phyloP scores from a whole-genome alignment of 2,113 vertebrate species.

The Tachycineta bicolor region DNA sequence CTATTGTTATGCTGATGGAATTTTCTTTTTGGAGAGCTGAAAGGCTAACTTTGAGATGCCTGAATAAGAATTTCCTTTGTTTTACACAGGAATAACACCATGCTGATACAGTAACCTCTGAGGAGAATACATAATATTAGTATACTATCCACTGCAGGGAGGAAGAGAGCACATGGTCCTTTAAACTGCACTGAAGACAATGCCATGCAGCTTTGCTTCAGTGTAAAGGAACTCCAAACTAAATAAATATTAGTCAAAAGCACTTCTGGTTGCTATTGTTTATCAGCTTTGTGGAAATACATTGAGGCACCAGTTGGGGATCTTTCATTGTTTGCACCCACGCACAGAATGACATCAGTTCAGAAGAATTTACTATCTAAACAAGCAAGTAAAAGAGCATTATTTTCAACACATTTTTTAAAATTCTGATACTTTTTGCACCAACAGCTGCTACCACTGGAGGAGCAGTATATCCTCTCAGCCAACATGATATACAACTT shows the following conservation, averaged over 20 bases:
- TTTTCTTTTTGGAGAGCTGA: not conserved
- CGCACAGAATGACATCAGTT: conserved; percentile 42
- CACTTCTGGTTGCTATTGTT: conserved; percentile 52
- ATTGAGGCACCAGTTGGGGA: conserved; percentile 48
- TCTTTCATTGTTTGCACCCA: conserved; percentile 49
- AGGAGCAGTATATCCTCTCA: not conserved
- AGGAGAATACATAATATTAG: not conserved
- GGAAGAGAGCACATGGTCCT: not conserved
- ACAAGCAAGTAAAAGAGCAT: conserved; percentile 29
- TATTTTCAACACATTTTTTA: conserved; percentile 24
- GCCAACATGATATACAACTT: not conserved
- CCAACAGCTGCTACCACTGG: not conserved
- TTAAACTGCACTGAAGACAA: conserved; percentile 14
- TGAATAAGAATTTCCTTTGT: not conserved
- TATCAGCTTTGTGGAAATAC: conserved; percentile 39
- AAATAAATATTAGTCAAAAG: conserved; percentile 45
- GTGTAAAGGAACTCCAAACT: conserved; percentile 34
- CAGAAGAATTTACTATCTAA: conserved; percentile 41
- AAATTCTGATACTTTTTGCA: not conserved
- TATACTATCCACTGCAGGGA: not conserved
- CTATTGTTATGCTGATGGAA: not conserved
- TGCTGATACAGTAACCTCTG: conserved; percentile 9
- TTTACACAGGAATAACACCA: conserved; percentile 12
- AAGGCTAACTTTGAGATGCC: not conserved
- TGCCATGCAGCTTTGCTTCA: not conserved